Evolutionary conservation across 1,140 invertebrate genomes (phyloP), one percentile per base, ranked within the genome.

Genomic region (Drosophila auraria): DNA sequence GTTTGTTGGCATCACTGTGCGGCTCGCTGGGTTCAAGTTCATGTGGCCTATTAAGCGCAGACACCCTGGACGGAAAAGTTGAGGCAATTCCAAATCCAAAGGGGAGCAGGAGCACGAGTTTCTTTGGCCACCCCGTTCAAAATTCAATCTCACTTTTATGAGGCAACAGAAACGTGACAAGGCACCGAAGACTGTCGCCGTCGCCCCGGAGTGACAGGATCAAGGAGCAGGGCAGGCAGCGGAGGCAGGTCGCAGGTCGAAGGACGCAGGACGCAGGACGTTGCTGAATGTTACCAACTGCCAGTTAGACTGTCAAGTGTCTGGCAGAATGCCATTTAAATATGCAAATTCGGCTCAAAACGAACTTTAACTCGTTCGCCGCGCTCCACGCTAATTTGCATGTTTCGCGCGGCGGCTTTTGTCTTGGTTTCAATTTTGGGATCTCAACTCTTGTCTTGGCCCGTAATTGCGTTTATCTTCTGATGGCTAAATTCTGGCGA

Each of bases 81-180:
- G 56, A 69, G 82, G 57, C 78, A 69, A 76, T 66, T 73, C 58
- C 51, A n/a, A 50, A 68, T 53, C 60, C 57, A 50, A 58, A 23
- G 12, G 30, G 54, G 63, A 64, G 57, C 42, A 49, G 47, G 44
- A 38, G 78, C 58, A 38, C 56, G 58, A 62, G 64, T 71, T 84
- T 54, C 75, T 47, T 70, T 51, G 82, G 53, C 36, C 74, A 51
- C 64, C 84, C 82, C 81, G 81, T 69, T 90, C 81, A 87, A 90
- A 90, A 87, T 90, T 89, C 86, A 89, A 89, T 89, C 86, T 90
- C 73, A 82, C 82, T 89, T 90, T 89, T 89, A 89, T 86, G 86
- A 89, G 86, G 36, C 86, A 82, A 73, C 59, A 80, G 82, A 80
- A 90, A 90, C 86, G 86, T 89, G 86, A 89, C 86, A 90, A 74